phyloP scores from a whole-genome alignment of 2,113 vertebrate species.

The Gasterosteus aculeatus region DNA sequence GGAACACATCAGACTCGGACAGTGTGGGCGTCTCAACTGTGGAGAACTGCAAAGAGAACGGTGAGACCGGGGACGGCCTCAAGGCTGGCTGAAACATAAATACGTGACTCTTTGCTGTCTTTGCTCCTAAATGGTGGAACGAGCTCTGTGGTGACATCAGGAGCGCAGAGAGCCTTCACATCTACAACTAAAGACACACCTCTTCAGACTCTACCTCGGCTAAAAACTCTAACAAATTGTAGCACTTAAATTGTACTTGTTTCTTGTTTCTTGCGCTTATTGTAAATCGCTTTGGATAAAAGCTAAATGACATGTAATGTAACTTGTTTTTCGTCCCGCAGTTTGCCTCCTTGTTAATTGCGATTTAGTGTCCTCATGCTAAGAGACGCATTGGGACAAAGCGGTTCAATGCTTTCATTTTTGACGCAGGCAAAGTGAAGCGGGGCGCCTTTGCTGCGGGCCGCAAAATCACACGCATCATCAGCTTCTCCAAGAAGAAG shows the following conservation, averaged over 20 bases:
- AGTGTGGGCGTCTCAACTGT: constrained; percentile 80
- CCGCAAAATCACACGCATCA: constrained; percentile 96
- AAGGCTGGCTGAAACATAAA: not conserved
- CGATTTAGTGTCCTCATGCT: not conserved
- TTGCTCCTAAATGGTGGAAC: no score
- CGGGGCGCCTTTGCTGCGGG: constrained; percentile 90
- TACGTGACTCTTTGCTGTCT: no score
- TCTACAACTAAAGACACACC: no score
- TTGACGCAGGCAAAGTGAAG: constrained; percentile 87
- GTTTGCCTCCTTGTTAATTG: not conserved
- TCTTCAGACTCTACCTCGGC: no score
- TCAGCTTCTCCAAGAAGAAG: constrained; percentile 98
- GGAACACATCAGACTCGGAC: constrained; percentile 91
- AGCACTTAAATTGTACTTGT: no score
- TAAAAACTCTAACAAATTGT: no score
- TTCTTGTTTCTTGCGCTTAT: no score
- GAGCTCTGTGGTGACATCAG: no score
- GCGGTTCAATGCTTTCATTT: not conserved
- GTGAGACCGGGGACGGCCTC: constrained; percentile 70
- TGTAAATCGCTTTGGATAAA: no score
- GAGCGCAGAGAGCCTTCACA: no score
- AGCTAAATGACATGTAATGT: no score
- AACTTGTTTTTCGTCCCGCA: no score
- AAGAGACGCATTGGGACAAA: not conserved
- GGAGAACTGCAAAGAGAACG: constrained; percentile 85